Evolutionary conservation across 2,797 vertebrate species (phyloP).

Genomic region (Enteromius fasciolatus): DNA sequence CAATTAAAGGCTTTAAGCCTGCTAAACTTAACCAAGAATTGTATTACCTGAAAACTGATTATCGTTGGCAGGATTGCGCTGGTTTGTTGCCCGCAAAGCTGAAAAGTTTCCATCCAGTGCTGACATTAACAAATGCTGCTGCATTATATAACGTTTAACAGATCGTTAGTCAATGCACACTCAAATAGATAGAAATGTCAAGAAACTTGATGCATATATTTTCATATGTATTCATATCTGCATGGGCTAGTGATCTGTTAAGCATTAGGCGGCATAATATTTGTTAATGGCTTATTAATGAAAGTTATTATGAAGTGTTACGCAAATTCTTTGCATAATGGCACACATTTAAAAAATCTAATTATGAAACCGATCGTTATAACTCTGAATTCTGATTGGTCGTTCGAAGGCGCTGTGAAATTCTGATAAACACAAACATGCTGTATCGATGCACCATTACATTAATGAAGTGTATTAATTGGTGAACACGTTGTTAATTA

Average conservation of each 20-base stretch:
- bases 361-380: constrained; percentile 24
- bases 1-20: constrained; percentile 76
- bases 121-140: background rate
- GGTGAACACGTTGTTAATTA: background rate
- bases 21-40: constrained; percentile 59
- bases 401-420: background rate
- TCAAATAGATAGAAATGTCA: background rate
- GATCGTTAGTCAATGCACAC: constrained; percentile 10
- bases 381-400: constrained; percentile 14
- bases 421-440: background rate
- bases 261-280: constrained; percentile 8
- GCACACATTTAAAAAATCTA: constrained; percentile 30
- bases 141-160: background rate
- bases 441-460: background rate
- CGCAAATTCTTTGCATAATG: constrained; percentile 36
- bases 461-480: background rate
- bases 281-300: constrained; percentile 47
- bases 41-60: constrained; percentile 82
- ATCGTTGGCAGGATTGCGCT: constrained; percentile 62
- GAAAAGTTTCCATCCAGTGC: constrained; percentile 58
- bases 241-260: constrained; percentile 46
- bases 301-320: constrained; percentile 41
- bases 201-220: constrained; percentile 24
- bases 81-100: constrained; percentile 69
- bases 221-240: constrained; percentile 55